Percentiles rank a stretch among this genome's conserved stretches.
phyloP scores from a whole-genome alignment of 2,797 vertebrate species.

The Aplochiton taeniatus region DNA sequence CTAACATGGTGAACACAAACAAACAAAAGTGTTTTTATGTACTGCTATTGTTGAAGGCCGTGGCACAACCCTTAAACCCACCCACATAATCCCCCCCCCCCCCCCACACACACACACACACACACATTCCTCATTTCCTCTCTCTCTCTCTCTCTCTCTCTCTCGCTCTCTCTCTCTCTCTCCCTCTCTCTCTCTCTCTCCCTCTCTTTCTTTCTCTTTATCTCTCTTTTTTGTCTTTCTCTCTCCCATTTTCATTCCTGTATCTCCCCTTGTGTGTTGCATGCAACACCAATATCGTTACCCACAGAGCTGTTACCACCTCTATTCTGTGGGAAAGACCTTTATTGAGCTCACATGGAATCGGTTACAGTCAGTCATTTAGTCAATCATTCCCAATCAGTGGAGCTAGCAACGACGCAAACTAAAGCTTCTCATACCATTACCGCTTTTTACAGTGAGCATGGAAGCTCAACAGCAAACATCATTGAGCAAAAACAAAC shows the following conservation, averaged over 20 bases:
- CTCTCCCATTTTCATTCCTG: not conserved
- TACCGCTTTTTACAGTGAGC: constrained; percentile 5
- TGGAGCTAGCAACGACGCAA: constrained; percentile 40
- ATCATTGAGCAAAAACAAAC: not conserved
- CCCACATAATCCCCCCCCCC: no score
- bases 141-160: not conserved
- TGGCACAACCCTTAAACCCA: no score
- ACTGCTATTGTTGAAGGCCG: no score
- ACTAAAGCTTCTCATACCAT: constrained; percentile 9
- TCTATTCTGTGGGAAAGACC: constrained; percentile 15
- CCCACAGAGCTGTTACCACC: constrained; percentile 33
- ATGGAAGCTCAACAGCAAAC: not conserved
- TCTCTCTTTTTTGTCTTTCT: no score
- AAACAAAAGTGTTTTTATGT: no score
- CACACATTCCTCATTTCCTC: not conserved
- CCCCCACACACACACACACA: no score
- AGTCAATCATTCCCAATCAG: constrained; percentile 50
- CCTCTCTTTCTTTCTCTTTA: not conserved
- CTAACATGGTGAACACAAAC: no score
- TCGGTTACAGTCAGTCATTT: constrained; percentile 45
- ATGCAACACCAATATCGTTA: constrained; percentile 15
- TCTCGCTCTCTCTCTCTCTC: constrained; percentile 6
- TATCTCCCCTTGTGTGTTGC: constrained; percentile 32
- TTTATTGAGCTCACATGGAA: constrained; percentile 50
- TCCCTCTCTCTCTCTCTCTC: not conserved